A percentile compares a stretch with the other conserved stretches of the same genome.
phyloP scores from a whole-genome alignment of 2,113 vertebrate genomes.

The Tetraodon nigroviridis region DNA sequence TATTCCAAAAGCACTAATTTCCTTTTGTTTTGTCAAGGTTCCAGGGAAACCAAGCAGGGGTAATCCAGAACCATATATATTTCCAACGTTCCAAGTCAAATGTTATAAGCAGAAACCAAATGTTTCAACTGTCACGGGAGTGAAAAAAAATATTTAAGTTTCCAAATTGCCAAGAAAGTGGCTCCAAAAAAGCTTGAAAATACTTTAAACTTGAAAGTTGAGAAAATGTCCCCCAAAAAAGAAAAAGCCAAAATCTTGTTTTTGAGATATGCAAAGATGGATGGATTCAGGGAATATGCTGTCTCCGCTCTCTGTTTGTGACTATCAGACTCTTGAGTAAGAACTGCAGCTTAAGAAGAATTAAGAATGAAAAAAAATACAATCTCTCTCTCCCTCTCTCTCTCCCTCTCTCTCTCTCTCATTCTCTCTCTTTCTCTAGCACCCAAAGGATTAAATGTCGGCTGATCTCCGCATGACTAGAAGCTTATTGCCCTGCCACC shows the following conservation, averaged over 20 bases:
- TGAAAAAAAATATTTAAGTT: neutral
- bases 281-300: neutral
- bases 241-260: neutral
- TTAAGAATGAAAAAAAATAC: conserved; percentile 25
- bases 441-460: conserved; percentile 58
- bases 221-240: neutral
- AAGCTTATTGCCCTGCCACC: conserved; percentile 57
- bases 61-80: neutral
- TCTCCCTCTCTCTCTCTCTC: conserved; percentile 12
- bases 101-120: neutral
- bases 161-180: neutral
- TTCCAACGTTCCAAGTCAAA: neutral
- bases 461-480: conserved; percentile 74
- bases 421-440: conserved; percentile 20
- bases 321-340: conserved; percentile 4
- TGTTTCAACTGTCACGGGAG: too few species aligned
- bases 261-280: neutral
- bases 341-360: conserved; percentile 10
- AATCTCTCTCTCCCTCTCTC: conserved; percentile 15
- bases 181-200: neutral
- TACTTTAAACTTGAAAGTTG: too few species aligned
- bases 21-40: neutral
- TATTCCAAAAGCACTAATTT: neutral
- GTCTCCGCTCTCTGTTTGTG: conserved; percentile 4
- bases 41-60: neutral